Evolutionary conservation across 2,113 vertebrate genomes (phyloP).

Genomic region (Galemys pyrenaicus): DNA sequence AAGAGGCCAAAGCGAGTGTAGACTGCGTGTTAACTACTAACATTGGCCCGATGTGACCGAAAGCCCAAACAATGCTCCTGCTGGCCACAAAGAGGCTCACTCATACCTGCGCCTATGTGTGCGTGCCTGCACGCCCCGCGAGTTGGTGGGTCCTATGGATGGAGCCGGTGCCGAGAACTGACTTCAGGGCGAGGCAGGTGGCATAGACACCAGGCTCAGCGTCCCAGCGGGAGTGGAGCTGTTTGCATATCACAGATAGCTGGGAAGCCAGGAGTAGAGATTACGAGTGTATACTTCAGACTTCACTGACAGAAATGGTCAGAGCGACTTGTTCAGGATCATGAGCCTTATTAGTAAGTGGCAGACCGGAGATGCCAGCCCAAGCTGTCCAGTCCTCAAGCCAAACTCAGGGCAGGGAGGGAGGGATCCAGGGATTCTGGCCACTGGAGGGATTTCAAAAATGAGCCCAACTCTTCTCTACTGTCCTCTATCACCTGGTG

Average conservation of each 20-base stretch:
- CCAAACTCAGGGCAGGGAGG: neutral
- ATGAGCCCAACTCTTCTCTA: neutral
- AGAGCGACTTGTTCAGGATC: neutral
- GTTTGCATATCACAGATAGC: neutral
- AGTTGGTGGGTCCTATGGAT: neutral
- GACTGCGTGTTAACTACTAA: neutral
- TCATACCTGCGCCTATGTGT: fast-evolving
- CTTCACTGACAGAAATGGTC: neutral
- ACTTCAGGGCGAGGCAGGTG: neutral
- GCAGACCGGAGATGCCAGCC: neutral
- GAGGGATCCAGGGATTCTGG: neutral
- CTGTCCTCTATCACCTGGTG: neutral
- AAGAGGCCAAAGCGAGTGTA: neutral
- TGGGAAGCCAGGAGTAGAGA: neutral
- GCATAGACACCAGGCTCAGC: neutral
- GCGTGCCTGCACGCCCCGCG: too few relatives aligned
- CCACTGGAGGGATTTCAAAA: neutral
- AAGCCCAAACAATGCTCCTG: neutral
- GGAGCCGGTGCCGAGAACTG: neutral
- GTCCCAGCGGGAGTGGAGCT: neutral
- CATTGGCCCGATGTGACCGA: neutral
- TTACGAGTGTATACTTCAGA: neutral
- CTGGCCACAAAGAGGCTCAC: neutral
- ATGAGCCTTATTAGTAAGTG: neutral
- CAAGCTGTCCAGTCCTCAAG: neutral